These are phyloP conservation scores for Chinchilla lanigera DNA, from an alignment of 2,113 vertebrate genomes.

Conservation along the genomic window DNA sequence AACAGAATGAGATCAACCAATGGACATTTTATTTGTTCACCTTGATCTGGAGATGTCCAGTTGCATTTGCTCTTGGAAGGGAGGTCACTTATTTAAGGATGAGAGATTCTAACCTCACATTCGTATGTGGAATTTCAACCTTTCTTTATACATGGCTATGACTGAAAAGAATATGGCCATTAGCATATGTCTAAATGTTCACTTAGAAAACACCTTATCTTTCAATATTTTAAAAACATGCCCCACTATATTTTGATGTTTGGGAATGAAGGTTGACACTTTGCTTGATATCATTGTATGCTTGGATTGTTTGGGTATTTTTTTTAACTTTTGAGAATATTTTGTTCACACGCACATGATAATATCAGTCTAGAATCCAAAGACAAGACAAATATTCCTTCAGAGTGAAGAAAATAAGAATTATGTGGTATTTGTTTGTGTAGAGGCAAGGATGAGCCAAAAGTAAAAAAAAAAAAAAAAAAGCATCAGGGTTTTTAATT, in stretches of 20 bases:
- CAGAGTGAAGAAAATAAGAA: background rate
- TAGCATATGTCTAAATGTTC: background rate
- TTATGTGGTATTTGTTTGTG: background rate
- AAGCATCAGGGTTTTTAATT: background rate
- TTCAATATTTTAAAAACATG: background rate
- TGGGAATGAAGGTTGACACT: background rate
- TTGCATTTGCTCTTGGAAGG: background rate
- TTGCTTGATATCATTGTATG: background rate
- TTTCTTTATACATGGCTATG: background rate
- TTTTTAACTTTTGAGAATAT: background rate
- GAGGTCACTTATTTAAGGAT: background rate
- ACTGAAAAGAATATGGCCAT: background rate
- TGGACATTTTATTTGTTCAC: background rate
- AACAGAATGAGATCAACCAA: background rate
- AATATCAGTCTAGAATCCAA: conserved; percentile 37
- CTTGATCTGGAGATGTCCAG: background rate
- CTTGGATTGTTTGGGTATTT: background rate
- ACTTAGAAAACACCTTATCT: conserved; percentile 19
- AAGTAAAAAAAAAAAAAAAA: background rate
- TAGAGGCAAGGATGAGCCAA: background rate
- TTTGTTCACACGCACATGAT: background rate
- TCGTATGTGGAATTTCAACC: conserved; percentile 6
- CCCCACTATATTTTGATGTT: background rate
- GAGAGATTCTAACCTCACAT: background rate
- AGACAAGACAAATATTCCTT: background rate